These are phyloP conservation scores for Lamproptera curius DNA, from an alignment of 2,888 invertebrate genomes.

Conservation along the genomic window DNA sequence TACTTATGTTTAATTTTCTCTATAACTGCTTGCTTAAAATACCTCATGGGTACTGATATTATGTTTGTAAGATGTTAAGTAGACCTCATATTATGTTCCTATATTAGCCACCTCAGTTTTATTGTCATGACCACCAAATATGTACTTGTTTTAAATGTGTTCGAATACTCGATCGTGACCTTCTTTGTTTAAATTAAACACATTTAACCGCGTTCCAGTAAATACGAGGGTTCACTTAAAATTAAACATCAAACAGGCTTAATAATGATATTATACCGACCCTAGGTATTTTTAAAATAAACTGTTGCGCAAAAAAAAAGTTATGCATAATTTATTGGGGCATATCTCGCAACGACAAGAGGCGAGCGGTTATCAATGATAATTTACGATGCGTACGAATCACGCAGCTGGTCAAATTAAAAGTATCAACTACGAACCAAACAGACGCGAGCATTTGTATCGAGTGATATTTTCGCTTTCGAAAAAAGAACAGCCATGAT, in stretches of 20 bases:
- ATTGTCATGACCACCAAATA: background rate
- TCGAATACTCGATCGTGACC: background rate
- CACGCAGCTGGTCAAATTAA: slow-evolving; percentile 20
- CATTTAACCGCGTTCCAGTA: background rate
- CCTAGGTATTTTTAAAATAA: slow-evolving; percentile 2
- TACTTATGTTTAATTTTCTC: no score
- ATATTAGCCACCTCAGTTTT: background rate
- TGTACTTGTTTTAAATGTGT: background rate
- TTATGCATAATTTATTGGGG: slow-evolving; percentile 14
- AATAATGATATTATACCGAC: slow-evolving; percentile 5
- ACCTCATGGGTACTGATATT: no score
- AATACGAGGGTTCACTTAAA: background rate
- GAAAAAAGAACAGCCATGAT: slow-evolving; percentile 8
- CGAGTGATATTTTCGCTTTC: slow-evolving; percentile 18
- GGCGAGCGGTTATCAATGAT: slow-evolving; percentile 16
- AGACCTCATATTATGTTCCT: background rate
- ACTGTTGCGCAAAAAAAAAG: slow-evolving; percentile 12
- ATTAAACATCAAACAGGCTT: slow-evolving; percentile 1
- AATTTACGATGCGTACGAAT: slow-evolving; percentile 17
- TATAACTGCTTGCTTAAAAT: no score
- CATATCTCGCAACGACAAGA: slow-evolving; percentile 10
- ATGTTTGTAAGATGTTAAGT: background rate
- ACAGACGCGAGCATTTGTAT: slow-evolving; percentile 15
- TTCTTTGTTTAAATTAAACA: background rate
- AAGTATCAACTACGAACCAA: slow-evolving; percentile 8